Evolutionary conservation across 2,888 invertebrate species (phyloP), one percentile per base, ranked within the genome.

Genomic region (Archips crataeganus): DNA sequence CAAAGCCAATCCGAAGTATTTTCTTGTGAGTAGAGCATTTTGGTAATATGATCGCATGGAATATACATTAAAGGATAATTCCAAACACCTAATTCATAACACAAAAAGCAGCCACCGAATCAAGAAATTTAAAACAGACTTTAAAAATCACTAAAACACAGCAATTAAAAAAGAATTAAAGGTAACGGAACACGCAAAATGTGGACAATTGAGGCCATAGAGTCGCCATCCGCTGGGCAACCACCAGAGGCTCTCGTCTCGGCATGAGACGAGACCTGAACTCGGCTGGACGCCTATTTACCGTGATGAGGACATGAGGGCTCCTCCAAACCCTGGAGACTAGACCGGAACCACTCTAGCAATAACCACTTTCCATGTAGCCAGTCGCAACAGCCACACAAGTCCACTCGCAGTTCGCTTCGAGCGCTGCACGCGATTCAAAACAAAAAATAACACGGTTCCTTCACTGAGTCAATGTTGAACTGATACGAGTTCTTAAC

Each of bases 371-470:
- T 90, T 93, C 90, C 92, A 91, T 89, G 86, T 87, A 89, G 84
- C 86, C 86, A 88, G 89, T 88, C 85, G 84, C 85, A 91, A 91
- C 90, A 93, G 93, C 91, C 94, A 92, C 92, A 93, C 93, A 90
- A 89, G 91, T 87, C 86, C 89, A 85, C 85, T 87, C 87, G 85
- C 87, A 88, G 86, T 89, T 88, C 87, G 84, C 85, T 81, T 85
- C 82, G 87, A 90, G 90, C 89, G 91, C 85, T 87, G 91, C 93
- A 93, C 93, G 93, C 91, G 92, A 93, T 92, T 84, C 87, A 90
- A 91, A 91, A 90, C 88, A 93, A 90, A 91, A 93, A 84, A 92
- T 91, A 90, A 91, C 92, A 93, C 93, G 89, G 90, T 91, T 91
- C 85, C 82, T 89, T 85, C 91, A 92, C 92, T 86, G 77, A 90